These are phyloP conservation scores for Fregetta grallaria DNA, from an alignment of 2,113 vertebrate species.

Conservation along the genomic window DNA sequence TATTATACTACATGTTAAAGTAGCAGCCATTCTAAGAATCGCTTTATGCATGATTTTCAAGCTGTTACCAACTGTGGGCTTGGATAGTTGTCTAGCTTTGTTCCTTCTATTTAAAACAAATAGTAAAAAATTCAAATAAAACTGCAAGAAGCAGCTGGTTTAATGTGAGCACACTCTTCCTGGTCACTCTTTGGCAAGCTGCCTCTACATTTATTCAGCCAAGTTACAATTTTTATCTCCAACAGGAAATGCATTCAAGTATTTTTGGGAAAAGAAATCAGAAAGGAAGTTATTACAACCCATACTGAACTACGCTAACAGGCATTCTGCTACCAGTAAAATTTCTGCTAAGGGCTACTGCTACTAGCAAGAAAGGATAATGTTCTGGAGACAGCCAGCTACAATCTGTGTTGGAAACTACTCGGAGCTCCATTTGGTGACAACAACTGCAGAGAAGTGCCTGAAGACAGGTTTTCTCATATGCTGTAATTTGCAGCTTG, in stretches of 20 bases:
- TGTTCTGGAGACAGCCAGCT: background rate
- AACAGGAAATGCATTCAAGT: conserved; percentile 27
- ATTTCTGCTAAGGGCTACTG: background rate
- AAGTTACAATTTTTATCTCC: conserved; percentile 3
- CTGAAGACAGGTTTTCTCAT: background rate
- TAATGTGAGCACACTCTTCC: background rate
- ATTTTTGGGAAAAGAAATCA: conserved; percentile 44
- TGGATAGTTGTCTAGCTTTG: background rate
- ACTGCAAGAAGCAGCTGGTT: background rate
- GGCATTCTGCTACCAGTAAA: background rate
- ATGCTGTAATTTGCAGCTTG: background rate
- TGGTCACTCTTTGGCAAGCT: background rate
- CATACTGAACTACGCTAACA: background rate
- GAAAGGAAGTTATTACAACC: background rate
- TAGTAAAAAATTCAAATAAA: background rate
- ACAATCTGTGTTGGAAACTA: background rate
- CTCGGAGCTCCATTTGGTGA: background rate
- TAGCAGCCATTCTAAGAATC: background rate
- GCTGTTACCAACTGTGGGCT: background rate
- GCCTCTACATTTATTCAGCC: background rate
- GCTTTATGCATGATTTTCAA: background rate
- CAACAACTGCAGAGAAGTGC: background rate
- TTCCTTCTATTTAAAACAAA: background rate
- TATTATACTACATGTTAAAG: background rate
- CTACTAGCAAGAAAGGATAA: background rate